These are phyloP conservation scores for Apistogramma diplotaenia DNA, from an alignment of 2,113 vertebrate genomes.

Conservation along the genomic window DNA sequence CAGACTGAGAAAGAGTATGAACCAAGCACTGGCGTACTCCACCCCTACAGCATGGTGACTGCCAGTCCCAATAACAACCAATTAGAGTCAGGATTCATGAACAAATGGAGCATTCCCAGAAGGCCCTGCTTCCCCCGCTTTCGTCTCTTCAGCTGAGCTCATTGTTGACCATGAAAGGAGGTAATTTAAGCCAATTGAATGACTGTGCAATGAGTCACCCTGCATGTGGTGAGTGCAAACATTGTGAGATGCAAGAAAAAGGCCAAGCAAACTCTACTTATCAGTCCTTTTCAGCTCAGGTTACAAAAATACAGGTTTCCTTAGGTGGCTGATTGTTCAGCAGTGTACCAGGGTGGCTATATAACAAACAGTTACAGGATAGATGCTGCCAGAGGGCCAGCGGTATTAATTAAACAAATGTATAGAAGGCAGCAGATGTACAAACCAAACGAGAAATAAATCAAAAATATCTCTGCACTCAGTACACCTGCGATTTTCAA, in stretches of 20 bases:
- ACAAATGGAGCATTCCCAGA: constrained; percentile 73
- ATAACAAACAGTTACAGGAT: neutral
- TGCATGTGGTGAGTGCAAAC: constrained; percentile 68
- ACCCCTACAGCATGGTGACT: constrained; percentile 62
- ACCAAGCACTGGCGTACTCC: constrained; percentile 50
- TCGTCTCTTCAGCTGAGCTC: constrained; percentile 74
- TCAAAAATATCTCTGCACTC: neutral
- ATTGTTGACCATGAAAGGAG: constrained; percentile 82
- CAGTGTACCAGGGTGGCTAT: neutral
- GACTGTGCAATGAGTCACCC: constrained; percentile 73
- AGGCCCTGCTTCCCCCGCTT: constrained; percentile 58
- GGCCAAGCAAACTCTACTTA: constrained; percentile 54
- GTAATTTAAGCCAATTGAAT: constrained; percentile 76
- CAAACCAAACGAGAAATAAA: neutral
- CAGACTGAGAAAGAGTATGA: constrained; percentile 23
- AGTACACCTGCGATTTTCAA: neutral
- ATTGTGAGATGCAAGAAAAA: constrained; percentile 53
- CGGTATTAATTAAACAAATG: constrained; percentile 7
- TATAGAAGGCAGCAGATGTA: neutral
- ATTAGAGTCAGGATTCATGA: constrained; percentile 72
- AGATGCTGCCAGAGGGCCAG: neutral
- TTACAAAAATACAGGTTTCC: constrained; percentile 50
- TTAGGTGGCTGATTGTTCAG: constrained; percentile 21
- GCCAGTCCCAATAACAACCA: constrained; percentile 73
- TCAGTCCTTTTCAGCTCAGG: constrained; percentile 55